Percentiles rank a stretch among this genome's conserved stretches.
Evolutionary conservation across 35 echinoderm and acorn worm species (phyloP).

Genomic region (Apostichopus japonicus): DNA sequence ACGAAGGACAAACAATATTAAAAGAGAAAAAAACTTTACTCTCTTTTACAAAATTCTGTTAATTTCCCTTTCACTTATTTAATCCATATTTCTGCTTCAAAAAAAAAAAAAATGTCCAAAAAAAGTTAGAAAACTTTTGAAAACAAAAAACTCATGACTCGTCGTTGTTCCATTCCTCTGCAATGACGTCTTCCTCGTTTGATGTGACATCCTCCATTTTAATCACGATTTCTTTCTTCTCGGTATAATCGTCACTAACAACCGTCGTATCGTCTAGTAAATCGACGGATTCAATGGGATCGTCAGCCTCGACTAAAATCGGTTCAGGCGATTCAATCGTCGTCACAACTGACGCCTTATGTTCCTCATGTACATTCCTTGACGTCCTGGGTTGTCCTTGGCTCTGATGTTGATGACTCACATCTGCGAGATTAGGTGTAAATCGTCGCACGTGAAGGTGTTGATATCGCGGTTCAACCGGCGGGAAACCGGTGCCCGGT

Average conservation of each 20-base stretch:
- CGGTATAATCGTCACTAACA: neutral
- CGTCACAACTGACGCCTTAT: neutral
- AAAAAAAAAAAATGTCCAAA: too few relatives aligned
- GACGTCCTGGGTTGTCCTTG: neutral
- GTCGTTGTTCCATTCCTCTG: constrained; percentile 1
- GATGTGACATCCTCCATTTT: constrained; percentile 14
- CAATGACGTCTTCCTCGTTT: neutral
- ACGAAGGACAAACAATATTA: too few relatives aligned
- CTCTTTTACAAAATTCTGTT: too few relatives aligned
- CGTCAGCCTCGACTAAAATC: neutral
- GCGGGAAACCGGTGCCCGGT: constrained; percentile 67
- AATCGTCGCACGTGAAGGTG: neutral
- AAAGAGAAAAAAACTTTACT: too few relatives aligned
- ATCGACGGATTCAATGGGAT: constrained; percentile 11
- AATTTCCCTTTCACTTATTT: too few relatives aligned
- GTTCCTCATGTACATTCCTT: neutral
- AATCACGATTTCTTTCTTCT: constrained; percentile 22
- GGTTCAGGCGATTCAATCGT: constrained; percentile 24
- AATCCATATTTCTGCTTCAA: too few relatives aligned
- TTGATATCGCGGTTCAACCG: constrained; percentile 49
- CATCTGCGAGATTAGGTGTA: neutral
- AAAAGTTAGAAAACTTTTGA: too few relatives aligned
- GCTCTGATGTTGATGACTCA: neutral
- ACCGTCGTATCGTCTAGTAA: constrained; percentile 3
- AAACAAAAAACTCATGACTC: too few relatives aligned